These are phyloP conservation scores for Cryptops parisi DNA, from an alignment of 2,888 invertebrate genomes.

Conservation along the genomic window DNA sequence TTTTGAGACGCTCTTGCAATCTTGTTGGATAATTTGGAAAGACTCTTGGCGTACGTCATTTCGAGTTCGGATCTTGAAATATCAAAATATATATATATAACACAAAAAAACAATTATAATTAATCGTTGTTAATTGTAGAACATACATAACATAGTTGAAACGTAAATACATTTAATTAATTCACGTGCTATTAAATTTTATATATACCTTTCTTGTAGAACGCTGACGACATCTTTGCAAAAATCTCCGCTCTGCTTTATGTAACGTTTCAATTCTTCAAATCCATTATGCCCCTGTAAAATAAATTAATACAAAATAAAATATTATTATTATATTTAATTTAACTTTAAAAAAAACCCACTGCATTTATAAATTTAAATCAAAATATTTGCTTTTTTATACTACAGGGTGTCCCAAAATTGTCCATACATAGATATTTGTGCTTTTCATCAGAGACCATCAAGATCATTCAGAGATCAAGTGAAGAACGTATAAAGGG, in stretches of 20 bases:
- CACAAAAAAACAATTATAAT: slow-evolving; percentile 3
- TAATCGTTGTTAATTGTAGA: not conserved
- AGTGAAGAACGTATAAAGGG: too few relatives aligned
- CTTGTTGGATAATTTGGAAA: slow-evolving; percentile 73
- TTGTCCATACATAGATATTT: too few relatives aligned
- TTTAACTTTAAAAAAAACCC: not conserved
- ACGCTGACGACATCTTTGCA: slow-evolving; percentile 80
- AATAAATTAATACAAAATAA: slow-evolving; percentile 22
- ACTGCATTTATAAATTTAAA: too few relatives aligned
- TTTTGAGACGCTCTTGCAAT: slow-evolving; percentile 55
- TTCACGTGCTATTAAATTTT: not conserved
- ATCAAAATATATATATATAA: too few relatives aligned
- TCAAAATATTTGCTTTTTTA: too few relatives aligned
- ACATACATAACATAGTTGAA: not conserved
- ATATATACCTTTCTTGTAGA: slow-evolving; percentile 87
- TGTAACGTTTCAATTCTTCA: slow-evolving; percentile 77
- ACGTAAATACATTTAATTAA: not conserved
- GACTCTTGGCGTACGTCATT: slow-evolving; percentile 74
- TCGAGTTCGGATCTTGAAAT: slow-evolving; percentile 72
- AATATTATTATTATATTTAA: not conserved
- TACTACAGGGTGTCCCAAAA: too few relatives aligned
- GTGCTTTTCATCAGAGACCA: too few relatives aligned
- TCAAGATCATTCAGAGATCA: too few relatives aligned
- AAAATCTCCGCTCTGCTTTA: slow-evolving; percentile 88
- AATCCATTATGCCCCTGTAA: slow-evolving; percentile 83